phyloP scores from a whole-genome alignment of 1,140 invertebrate species.

The Cyphomyrmex costatus region DNA sequence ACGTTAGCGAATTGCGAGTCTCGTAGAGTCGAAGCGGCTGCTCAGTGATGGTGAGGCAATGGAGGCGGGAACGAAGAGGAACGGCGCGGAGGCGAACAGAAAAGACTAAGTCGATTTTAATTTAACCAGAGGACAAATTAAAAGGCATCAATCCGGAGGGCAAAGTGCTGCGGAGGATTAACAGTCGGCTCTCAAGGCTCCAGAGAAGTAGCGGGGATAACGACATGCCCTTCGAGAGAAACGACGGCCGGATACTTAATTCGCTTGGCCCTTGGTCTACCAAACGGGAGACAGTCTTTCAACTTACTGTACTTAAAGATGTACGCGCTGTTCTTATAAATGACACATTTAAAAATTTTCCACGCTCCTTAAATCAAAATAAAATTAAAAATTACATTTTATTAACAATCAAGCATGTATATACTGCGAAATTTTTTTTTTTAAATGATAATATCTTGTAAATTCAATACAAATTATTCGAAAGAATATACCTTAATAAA shows the following conservation, averaged over 20 bases:
- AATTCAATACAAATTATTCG: neutral
- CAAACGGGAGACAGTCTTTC: conserved; percentile 30
- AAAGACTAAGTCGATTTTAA: conserved; percentile 76
- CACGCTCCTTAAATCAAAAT: neutral
- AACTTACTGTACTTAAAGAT: conserved; percentile 3
- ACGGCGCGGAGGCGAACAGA: neutral
- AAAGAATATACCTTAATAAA: neutral
- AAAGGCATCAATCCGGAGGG: conserved; percentile 74
- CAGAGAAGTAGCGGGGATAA: conserved; percentile 34
- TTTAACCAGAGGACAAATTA: conserved; percentile 75
- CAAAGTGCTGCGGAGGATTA: conserved; percentile 66
- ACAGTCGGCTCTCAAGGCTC: conserved; percentile 67
- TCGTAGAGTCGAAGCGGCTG: conserved; percentile 45
- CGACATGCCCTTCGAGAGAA: conserved; percentile 65
- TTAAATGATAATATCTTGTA: neutral
- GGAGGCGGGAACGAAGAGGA: neutral
- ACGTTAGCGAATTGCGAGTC: conserved; percentile 48
- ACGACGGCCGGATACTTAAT: conserved; percentile 62
- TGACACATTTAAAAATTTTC: conserved; percentile 3
- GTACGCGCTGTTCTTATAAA: conserved; percentile 20
- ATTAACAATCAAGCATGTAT: neutral
- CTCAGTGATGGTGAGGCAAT: neutral
- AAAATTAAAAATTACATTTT: neutral
- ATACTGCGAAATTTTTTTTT: neutral
- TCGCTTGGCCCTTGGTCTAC: conserved; percentile 62